These are phyloP conservation scores for Glaucidium brasilianum DNA, from an alignment of 2,113 vertebrate species.

Conservation along the genomic window DNA sequence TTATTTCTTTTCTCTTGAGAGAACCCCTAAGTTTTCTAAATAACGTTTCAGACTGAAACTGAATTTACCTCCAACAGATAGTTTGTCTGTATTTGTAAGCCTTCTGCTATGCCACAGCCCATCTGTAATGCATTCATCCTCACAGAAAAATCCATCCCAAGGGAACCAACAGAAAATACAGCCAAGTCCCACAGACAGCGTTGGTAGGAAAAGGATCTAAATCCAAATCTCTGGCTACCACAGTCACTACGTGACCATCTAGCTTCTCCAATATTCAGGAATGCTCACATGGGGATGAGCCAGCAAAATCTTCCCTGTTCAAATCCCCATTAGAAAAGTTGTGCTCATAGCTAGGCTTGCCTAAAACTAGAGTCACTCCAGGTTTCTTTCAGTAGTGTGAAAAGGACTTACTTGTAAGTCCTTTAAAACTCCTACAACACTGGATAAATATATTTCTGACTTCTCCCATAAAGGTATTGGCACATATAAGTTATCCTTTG, in stretches of 20 bases:
- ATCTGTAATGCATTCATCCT: slow-evolving; percentile 21
- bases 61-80: not conserved
- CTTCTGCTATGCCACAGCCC: slow-evolving; percentile 1
- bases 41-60: not conserved
- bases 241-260: not conserved
- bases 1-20: not conserved
- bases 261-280: not conserved
- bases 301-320: not conserved
- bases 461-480: not conserved
- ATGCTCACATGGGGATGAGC: not conserved
- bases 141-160: not conserved
- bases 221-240: not conserved
- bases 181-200: not conserved
- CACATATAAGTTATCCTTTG: not conserved
- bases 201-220: not conserved
- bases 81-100: not conserved
- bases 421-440: not conserved
- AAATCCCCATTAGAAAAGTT: not conserved
- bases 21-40: not conserved
- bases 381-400: not conserved
- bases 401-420: not conserved
- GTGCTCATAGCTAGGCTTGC: not conserved
- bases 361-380: not conserved
- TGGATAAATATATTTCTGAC: not conserved
- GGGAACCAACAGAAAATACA: not conserved